Evolutionary conservation across 1,140 invertebrate genomes (phyloP), one percentile per base, ranked within the genome.

Genomic region (Sminthurinus signatus): DNA sequence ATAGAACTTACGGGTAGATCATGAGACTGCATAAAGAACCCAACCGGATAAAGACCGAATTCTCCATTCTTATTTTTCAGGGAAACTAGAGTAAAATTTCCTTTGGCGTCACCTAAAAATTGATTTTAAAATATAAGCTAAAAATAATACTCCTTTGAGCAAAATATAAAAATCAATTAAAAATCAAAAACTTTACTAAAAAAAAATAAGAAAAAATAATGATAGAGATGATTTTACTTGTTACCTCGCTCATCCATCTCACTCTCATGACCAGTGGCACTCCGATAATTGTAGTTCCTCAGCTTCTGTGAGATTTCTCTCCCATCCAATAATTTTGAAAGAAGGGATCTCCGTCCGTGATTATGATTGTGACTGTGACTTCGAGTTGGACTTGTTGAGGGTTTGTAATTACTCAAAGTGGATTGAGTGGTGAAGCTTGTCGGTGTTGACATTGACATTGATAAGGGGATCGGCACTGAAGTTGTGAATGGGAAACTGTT

Each of bases 51-150:
- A 19, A 94, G 80, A 1, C 90, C 90, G 65, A 82, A 83, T n/a
- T 82, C 78, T 5, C 75, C 77, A 2, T 75, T 65, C 1, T 60
- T 68, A 44, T 74, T 75, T 74, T 81, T 83, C 69, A 83, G 75
- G 1, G 87, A 85, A 67, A 98, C 83, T 57, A 97, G 78, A 0
- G 93, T 96, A 78, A 96, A 98, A 82, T 97, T 97, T 17, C 94
- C 95, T 73, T 93, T 89, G 0, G 95, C 92, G 74, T 98, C 93
- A 0, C 92, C 93, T n/a, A n/a, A n/a, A n/a, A n/a, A n/a, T n/a
- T n/a, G n/a, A n/a, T n/a, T n/a, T n/a, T n/a, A n/a, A n/a, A n/a
- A n/a, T n/a, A n/a, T n/a, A n/a, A n/a, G n/a, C n/a, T n/a, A n/a
- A n/a, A n/a, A n/a, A n/a, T n/a, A n/a, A n/a, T n/a, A n/a, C n/a